Base-by-base conservation (phyloP, 2,797 vertebrate species). In the Fratercula arctica region DNA sequence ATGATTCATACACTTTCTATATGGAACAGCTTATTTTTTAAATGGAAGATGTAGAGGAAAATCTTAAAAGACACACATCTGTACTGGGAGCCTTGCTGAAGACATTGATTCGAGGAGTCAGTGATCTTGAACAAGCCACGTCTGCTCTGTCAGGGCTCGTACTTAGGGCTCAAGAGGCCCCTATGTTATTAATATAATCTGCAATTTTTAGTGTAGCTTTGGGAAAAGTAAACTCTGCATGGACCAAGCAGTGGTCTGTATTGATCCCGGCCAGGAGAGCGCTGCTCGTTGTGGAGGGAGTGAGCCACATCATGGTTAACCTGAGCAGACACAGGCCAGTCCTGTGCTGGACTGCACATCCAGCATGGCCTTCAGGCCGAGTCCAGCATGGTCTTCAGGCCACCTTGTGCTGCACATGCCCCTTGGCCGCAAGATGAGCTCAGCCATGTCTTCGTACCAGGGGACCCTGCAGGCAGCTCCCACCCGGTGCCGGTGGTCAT, bases 1-100 rank as follows among this genome's bases (percentile, higher is more conserved):
- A 82, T 91, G 46, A 94, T 89, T 95, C 87, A 92, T 86, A 69
- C 60, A 74, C 41, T 43, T 75, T 96, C 79, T 70, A 61, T 69
- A 91, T 39, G 16, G 85, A 78, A 10, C 12, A 68, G 57, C 48
- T 94, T 87, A 89, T 96, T 94, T 92, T 73, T 94, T 60, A 83
- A 91, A 93, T 68, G 18, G 41, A 89, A 81, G 41, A 54, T 61
- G 19, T 33, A 54, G 61, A 85, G 41, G 35, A 89, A 87, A 93
- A 75, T 53, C 53, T 83, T 89, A 26, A 48, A 50, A 91, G 63
- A 45, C 26, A 82, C 17, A 76, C 29, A 60, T 69, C 87, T 86
- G 57, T 61, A 91, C 11, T 16, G 12, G 29, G 5, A 83, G 10
- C 8, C 54, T 77, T n/a, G 46, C 29, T 57, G 46, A 85, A 87